These are phyloP conservation scores for Crotalus viridis DNA, from an alignment of 2,113 vertebrate genomes.

Conservation along the genomic window DNA sequence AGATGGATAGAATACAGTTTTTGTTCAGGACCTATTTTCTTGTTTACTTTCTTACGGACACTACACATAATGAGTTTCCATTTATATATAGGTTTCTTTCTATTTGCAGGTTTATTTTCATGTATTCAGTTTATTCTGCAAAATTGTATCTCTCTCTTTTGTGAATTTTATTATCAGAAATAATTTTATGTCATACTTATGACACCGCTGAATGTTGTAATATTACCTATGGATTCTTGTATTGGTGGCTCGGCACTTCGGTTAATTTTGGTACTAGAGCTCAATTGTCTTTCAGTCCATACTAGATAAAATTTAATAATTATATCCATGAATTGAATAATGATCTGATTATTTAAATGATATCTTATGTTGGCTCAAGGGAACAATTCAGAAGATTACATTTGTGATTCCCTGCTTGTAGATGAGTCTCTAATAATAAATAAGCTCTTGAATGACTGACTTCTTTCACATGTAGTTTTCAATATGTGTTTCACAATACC, in stretches of 20 bases:
- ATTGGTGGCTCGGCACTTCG: not conserved
- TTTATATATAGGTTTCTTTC: not conserved
- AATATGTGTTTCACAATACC: slow-evolving; percentile 61
- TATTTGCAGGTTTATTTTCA: not conserved
- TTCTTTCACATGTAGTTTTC: slow-evolving; percentile 44
- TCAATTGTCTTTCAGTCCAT: slow-evolving; percentile 10
- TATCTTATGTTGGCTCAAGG: not conserved
- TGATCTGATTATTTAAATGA: not conserved
- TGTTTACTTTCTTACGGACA: not conserved
- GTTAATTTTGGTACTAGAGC: not conserved
- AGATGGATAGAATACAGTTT: not conserved
- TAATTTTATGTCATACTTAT: rapidly evolving
- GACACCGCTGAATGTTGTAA: not conserved
- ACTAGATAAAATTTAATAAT: not conserved
- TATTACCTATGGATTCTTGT: not conserved
- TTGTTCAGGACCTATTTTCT: not conserved
- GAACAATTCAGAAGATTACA: slow-evolving; percentile 3
- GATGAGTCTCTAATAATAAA: slow-evolving; percentile 35
- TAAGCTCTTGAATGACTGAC: slow-evolving; percentile 30
- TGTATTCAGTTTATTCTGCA: slow-evolving; percentile 18
- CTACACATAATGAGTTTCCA: not conserved
- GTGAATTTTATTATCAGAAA: not conserved
- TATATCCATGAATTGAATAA: not conserved
- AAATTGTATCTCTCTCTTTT: not conserved
- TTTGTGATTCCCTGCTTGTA: rapidly evolving